phyloP scores from a whole-genome alignment of 2,888 invertebrate genomes.

The Catotricha subobsoleta region DNA sequence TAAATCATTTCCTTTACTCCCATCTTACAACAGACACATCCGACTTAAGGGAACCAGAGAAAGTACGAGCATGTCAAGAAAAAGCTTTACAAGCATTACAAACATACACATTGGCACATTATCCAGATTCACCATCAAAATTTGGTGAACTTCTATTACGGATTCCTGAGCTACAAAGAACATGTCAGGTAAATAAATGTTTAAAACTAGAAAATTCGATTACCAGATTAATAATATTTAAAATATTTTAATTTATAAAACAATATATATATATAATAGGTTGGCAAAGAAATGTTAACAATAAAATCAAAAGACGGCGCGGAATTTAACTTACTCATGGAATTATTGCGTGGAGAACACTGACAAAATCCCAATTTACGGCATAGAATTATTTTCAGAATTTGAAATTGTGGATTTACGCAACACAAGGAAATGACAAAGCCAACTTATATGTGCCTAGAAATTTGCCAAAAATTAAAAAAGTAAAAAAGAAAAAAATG shows the following conservation, averaged over 20 bases:
- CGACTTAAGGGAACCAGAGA: slow-evolving; percentile 81
- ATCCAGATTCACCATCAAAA: slow-evolving; percentile 84
- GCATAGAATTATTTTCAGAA: too few relatives aligned
- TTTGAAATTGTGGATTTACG: too few relatives aligned
- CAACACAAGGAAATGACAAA: too few relatives aligned
- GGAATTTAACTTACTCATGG: slow-evolving; percentile 86
- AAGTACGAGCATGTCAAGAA: slow-evolving; percentile 85
- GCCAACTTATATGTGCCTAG: too few relatives aligned
- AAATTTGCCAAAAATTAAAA: too few relatives aligned
- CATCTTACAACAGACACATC: slow-evolving; percentile 77
- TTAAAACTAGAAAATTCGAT: too few relatives aligned
- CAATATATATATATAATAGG: slow-evolving; percentile 33
- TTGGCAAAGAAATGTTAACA: slow-evolving; percentile 82
- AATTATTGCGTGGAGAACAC: slow-evolving; percentile 84
- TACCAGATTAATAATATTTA: too few relatives aligned
- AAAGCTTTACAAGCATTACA: slow-evolving; percentile 82
- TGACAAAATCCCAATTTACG: too few relatives aligned
- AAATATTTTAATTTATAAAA: background rate
- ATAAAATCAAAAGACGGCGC: slow-evolving; percentile 77
- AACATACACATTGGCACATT: slow-evolving; percentile 75
- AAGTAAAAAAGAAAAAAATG: too few relatives aligned
- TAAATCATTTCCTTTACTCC: background rate
- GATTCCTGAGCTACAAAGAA: slow-evolving; percentile 86
- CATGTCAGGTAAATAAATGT: slow-evolving; percentile 57
- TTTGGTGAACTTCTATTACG: slow-evolving; percentile 83